Conservation (phyloP, 2,113 vertebrate genomes). For the Indicator indicator region DNA sequence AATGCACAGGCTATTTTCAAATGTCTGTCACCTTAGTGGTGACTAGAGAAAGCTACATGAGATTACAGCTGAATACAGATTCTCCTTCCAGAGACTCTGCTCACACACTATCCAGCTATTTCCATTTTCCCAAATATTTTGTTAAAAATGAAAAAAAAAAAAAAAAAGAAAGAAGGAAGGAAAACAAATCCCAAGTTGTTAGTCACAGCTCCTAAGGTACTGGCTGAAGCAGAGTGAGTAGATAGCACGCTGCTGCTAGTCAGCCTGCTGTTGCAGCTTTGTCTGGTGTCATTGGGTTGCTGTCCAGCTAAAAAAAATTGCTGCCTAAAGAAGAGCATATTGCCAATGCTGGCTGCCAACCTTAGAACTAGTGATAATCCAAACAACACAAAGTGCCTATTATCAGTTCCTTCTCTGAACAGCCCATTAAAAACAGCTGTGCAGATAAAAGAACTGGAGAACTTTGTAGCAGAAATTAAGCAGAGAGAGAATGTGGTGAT, state of each 20-base stretch:
- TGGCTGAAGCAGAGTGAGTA: background rate
- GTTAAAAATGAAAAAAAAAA: background rate
- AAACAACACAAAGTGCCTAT: constrained; percentile 73
- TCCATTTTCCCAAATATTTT: background rate
- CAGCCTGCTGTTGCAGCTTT: constrained; percentile 32
- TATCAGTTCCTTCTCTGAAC: constrained; percentile 72
- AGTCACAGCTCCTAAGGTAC: background rate
- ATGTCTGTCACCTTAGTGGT: background rate
- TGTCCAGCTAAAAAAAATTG: constrained; percentile 54
- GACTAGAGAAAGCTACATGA: background rate
- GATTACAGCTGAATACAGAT: accelerated
- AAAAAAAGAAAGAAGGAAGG: background rate
- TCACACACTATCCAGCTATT: accelerated
- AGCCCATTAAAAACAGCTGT: constrained; percentile 75
- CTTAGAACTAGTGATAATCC: constrained; percentile 67
- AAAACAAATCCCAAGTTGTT: background rate
- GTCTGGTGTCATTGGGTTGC: constrained; percentile 42
- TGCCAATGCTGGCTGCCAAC: constrained; percentile 65
- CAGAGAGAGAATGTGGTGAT: constrained; percentile 29
- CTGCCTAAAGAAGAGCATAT: constrained; percentile 64
- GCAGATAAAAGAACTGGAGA: constrained; percentile 71
- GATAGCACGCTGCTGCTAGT: background rate
- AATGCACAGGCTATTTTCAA: background rate
- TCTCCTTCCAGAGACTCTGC: background rate
- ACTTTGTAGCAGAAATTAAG: constrained; percentile 69